Conservation (phyloP, 2,888 invertebrate species). For the Diachrysia chrysitis region DNA sequence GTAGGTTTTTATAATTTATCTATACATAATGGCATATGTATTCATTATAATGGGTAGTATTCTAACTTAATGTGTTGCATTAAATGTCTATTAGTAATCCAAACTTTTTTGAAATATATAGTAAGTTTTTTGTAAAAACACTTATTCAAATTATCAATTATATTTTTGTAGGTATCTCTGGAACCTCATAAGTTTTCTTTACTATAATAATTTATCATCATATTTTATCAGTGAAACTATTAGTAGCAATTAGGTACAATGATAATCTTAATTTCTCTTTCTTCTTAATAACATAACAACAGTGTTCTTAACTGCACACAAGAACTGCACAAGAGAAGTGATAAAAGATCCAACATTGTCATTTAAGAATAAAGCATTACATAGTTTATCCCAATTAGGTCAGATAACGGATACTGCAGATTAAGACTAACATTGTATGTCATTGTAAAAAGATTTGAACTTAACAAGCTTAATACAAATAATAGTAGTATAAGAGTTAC, state of each 20-base stretch:
- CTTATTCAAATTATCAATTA: too few species aligned
- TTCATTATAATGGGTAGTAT: too few species aligned
- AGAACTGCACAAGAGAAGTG: too few species aligned
- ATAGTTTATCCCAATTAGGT: background rate
- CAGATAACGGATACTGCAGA: background rate
- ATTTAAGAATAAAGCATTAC: background rate
- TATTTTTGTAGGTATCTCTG: too few species aligned
- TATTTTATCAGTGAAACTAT: constrained; percentile 1
- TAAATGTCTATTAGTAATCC: too few species aligned
- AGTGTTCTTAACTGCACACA: background rate
- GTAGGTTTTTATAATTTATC: background rate
- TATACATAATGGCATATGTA: too few species aligned
- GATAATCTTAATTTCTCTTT: constrained; percentile 4
- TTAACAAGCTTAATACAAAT: too few species aligned
- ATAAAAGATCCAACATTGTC: background rate
- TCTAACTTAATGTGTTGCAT: too few species aligned
- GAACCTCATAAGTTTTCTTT: background rate
- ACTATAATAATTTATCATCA: background rate
- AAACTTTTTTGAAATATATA: too few species aligned
- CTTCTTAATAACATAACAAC: background rate
- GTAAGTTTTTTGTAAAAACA: too few species aligned
- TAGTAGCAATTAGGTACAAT: background rate
- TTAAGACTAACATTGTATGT: background rate
- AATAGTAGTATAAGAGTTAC: constrained; percentile 42
- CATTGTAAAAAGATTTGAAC: too few species aligned